Evolutionary conservation across 2,113 vertebrate species (phyloP).

Genomic region (Nothobranchius furzeri): DNA sequence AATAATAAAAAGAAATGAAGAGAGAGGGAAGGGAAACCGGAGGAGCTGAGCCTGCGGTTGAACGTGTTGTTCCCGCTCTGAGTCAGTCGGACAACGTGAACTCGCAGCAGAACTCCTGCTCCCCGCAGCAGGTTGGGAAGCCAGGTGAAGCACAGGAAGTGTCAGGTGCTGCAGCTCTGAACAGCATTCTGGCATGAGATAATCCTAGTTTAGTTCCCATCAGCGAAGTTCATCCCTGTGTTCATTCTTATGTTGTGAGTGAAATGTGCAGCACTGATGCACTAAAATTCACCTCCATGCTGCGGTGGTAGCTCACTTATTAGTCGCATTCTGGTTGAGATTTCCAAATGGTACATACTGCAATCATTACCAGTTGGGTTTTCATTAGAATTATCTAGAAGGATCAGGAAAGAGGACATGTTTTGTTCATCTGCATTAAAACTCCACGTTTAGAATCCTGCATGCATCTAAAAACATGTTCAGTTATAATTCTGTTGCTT

Average conservation of each 20-base stretch:
- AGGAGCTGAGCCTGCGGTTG: not conserved
- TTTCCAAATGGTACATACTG: conserved; percentile 12
- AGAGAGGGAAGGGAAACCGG: conserved; percentile 2
- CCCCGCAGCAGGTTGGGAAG: conserved; percentile 18
- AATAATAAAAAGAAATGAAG: not conserved
- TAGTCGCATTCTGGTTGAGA: conserved; percentile 8
- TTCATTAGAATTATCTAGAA: conserved; percentile 17
- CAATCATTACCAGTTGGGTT: conserved; percentile 23
- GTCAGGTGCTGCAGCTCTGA: conserved; percentile 22
- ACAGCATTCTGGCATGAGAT: conserved; percentile 15
- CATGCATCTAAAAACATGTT: not conserved
- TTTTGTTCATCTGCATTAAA: not conserved
- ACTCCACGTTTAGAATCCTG: not conserved
- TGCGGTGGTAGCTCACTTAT: conserved; percentile 21
- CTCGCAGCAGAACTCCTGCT: conserved; percentile 11
- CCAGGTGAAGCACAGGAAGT: conserved; percentile 1
- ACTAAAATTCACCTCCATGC: conserved; percentile 30
- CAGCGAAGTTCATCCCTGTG: conserved; percentile 27
- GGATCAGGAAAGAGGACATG: conserved; percentile 2
- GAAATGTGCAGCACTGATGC: conserved; percentile 42
- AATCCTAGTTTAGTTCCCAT: conserved; percentile 6
- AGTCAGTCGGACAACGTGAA: conserved; percentile 15
- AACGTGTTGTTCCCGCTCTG: not conserved
- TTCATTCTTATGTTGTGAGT: conserved; percentile 7
- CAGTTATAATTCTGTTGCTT: no score